phyloP scores from a whole-genome alignment of 2,888 invertebrate genomes.

The Homarus gammarus region DNA sequence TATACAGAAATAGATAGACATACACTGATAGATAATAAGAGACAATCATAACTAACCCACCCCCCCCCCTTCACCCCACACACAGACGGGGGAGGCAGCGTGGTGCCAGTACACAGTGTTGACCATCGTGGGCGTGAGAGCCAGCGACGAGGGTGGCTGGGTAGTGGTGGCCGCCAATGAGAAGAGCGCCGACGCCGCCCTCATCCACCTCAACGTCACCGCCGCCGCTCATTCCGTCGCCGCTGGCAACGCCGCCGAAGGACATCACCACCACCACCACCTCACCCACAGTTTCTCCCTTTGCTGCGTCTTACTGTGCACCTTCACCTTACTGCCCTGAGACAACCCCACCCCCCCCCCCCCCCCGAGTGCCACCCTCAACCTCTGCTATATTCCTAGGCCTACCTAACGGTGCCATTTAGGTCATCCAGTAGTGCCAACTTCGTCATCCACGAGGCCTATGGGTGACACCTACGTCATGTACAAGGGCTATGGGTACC shows the following conservation, averaged over 20 bases:
- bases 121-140: slow-evolving; percentile 42
- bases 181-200: slow-evolving; percentile 43
- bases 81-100: slow-evolving; percentile 7
- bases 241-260: slow-evolving; percentile 14
- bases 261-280: not conserved
- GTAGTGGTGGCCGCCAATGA: slow-evolving; percentile 51
- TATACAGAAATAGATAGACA: not conserved
- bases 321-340: not conserved
- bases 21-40: not conserved
- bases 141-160: slow-evolving; percentile 56
- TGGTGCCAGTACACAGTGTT: slow-evolving; percentile 44
- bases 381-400: not conserved
- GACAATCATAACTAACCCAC: not conserved
- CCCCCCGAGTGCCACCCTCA: not conserved
- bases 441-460: not conserved
- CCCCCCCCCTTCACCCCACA: too few relatives aligned
- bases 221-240: slow-evolving; percentile 62
- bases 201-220: slow-evolving; percentile 62
- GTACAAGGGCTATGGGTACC: too few relatives aligned
- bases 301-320: not conserved
- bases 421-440: too few relatives aligned
- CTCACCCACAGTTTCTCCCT: not conserved
- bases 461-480: too few relatives aligned
- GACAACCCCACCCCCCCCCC: not conserved
- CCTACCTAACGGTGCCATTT: too few relatives aligned